These are phyloP conservation scores for Sphaerophoria rueppellii DNA, from an alignment of 2,888 invertebrate genomes.

Conservation along the genomic window DNA sequence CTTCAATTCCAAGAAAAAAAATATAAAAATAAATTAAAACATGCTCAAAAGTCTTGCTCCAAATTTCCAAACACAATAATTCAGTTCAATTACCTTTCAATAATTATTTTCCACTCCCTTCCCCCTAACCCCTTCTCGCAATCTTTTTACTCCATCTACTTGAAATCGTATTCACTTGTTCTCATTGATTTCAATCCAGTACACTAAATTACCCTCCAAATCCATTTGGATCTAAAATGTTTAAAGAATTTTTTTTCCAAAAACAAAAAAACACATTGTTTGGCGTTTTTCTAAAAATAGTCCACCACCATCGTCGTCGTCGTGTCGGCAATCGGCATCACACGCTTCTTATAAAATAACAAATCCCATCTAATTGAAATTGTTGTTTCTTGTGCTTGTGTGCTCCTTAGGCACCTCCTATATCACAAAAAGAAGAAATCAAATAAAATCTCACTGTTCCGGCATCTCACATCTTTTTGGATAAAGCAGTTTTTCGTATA, in stretches of 20 bases:
- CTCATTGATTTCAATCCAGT: slow-evolving; percentile 13
- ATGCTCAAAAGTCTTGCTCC: slow-evolving; percentile 48
- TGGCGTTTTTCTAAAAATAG: slow-evolving; percentile 52
- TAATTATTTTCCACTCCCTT: neutral
- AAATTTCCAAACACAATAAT: slow-evolving; percentile 58
- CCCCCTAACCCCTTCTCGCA: neutral
- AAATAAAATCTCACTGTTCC: slow-evolving; percentile 11
- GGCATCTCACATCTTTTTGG: slow-evolving; percentile 20
- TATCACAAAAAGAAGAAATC: neutral
- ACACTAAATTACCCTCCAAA: slow-evolving; percentile 32
- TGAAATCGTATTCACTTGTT: slow-evolving; percentile 10
- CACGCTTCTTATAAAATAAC: slow-evolving; percentile 53
- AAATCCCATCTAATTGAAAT: slow-evolving; percentile 69
- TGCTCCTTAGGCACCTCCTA: neutral
- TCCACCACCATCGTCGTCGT: neutral
- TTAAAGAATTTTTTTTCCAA: slow-evolving; percentile 57
- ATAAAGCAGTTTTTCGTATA: slow-evolving; percentile 24
- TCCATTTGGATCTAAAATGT: slow-evolving; percentile 59
- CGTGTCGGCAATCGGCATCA: neutral
- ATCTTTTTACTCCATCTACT: neutral
- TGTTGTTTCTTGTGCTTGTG: slow-evolving; percentile 39
- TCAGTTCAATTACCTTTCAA: slow-evolving; percentile 62
- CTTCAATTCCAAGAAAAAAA: neutral
- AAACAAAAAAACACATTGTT: slow-evolving; percentile 51
- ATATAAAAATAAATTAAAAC: neutral